phyloP scores from a whole-genome alignment of 2,113 vertebrate species.

The Gnathonemus echidnorhynchus region DNA sequence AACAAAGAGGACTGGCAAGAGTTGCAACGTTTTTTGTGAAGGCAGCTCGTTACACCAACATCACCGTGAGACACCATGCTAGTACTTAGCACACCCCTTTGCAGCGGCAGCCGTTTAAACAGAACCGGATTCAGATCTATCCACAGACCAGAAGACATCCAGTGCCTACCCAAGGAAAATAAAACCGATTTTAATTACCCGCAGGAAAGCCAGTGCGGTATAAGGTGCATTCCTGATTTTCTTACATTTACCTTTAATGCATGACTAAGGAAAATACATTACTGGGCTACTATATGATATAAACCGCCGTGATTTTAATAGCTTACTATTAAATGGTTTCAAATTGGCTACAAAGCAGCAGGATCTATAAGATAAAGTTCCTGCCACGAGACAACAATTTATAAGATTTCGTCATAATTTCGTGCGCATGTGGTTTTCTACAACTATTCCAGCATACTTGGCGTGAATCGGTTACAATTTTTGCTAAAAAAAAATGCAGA shows the following conservation, averaged over 20 bases:
- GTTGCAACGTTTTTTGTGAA: slow-evolving; percentile 2
- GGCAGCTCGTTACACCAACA: slow-evolving; percentile 1
- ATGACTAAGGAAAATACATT: slow-evolving; percentile 14
- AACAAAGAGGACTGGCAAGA: not conserved
- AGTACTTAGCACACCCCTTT: slow-evolving; percentile 10
- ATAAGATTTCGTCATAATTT: not conserved
- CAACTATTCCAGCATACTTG: not conserved
- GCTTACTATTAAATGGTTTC: not conserved
- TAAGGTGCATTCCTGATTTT: not conserved
- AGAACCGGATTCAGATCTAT: not conserved
- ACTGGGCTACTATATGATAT: not conserved
- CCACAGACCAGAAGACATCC: not conserved
- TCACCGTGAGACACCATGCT: slow-evolving; percentile 1
- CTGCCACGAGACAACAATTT: not conserved
- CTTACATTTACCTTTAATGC: slow-evolving; percentile 7
- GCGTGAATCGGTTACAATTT: not conserved
- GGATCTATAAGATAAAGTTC: not conserved
- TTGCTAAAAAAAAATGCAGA: not conserved
- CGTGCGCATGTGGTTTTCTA: not conserved
- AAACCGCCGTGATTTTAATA: not conserved
- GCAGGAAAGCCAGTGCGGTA: not conserved
- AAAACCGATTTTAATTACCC: slow-evolving; percentile 8
- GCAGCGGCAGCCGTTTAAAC: slow-evolving; percentile 1
- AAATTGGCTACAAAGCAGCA: not conserved
- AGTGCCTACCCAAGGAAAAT: slow-evolving; percentile 1